Conservation (phyloP, 2,797 vertebrate genomes). For the Lepilemur ruficaudatus region DNA sequence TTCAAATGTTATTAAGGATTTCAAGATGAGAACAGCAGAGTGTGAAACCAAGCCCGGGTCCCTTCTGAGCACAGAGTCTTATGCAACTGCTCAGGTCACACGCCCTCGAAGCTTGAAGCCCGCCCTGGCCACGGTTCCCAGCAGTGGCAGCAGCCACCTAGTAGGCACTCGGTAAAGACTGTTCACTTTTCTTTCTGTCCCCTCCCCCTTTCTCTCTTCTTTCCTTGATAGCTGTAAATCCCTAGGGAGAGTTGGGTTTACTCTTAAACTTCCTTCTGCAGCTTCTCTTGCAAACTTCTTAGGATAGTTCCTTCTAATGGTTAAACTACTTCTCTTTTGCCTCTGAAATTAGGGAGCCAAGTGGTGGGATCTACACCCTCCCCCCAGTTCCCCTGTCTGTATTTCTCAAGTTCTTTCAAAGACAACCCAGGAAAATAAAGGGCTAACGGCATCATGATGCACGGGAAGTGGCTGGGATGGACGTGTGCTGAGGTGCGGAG, state of each 20-base stretch:
- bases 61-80: not conserved
- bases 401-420: not conserved
- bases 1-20: not conserved
- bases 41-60: not conserved
- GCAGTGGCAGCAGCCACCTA: not conserved
- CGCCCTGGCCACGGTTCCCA: not conserved
- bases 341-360: not conserved
- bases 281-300: not conserved
- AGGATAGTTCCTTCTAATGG: not conserved
- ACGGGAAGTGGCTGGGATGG: not conserved
- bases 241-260: not conserved
- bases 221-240: not conserved
- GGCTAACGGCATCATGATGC: not conserved
- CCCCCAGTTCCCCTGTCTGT: not conserved
- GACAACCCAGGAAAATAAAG: not conserved
- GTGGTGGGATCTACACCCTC: not conserved
- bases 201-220: not conserved
- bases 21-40: not conserved
- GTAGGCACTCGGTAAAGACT: not conserved
- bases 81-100: not conserved
- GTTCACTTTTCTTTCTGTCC: not conserved
- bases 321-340: not conserved
- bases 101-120: not conserved
- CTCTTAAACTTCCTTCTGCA: not conserved
- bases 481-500: fast-evolving